A percentile compares a stretch with the other conserved stretches of the same genome.
Evolutionary conservation across 2,113 vertebrate genomes (phyloP).

Genomic region (Microcebus ravelobensis): DNA sequence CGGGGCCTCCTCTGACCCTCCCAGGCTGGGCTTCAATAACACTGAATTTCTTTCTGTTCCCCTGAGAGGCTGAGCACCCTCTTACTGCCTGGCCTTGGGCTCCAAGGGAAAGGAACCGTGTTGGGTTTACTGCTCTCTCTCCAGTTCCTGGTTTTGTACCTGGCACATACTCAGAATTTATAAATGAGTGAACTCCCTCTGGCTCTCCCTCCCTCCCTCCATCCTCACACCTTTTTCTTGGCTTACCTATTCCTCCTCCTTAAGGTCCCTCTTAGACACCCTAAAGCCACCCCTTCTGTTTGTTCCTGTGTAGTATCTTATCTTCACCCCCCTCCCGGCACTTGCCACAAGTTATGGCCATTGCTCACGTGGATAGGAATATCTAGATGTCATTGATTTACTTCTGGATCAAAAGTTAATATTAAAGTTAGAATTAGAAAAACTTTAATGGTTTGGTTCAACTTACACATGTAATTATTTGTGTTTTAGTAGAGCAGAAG

Average conservation of each 20-base stretch:
- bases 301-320: rapidly evolving
- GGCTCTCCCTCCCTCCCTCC: background rate
- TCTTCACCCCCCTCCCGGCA: background rate
- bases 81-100: background rate
- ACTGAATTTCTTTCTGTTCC: background rate
- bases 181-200: background rate
- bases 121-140: too few relatives aligned
- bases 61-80: rapidly evolving
- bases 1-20: rapidly evolving
- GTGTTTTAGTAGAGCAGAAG: background rate
- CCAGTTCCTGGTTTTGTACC: too few relatives aligned
- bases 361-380: background rate
- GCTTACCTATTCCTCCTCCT: background rate
- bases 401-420: constrained; percentile 4
- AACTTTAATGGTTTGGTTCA: background rate
- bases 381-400: background rate
- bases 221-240: background rate
- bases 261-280: too few relatives aligned
- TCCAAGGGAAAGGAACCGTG: background rate
- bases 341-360: too few relatives aligned
- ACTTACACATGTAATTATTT: background rate
- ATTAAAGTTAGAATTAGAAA: constrained; percentile 21
- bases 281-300: too few relatives aligned
- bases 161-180: background rate
- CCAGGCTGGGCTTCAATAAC: background rate